Conservation (phyloP, 2,888 invertebrate genomes). For the Invenusta paracnida region DNA sequence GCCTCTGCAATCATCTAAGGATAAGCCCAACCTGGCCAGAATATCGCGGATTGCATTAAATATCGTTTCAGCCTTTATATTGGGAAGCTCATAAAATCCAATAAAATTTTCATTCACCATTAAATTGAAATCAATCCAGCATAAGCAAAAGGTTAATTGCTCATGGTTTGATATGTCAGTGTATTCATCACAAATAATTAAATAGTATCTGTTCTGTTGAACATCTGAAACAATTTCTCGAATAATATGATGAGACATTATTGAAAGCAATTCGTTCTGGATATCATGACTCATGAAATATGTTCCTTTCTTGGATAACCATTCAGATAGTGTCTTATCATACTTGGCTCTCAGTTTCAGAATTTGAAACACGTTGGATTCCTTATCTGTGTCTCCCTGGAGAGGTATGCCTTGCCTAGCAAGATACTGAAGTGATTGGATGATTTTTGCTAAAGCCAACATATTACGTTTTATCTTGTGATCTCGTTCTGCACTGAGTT, state of each 20-base stretch:
- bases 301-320: conserved; percentile 24
- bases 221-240: conserved; percentile 3
- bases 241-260: conserved; percentile 28
- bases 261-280: conserved; percentile 28
- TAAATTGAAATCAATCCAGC: conserved; percentile 15
- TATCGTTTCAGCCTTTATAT: conserved; percentile 28
- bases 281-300: conserved; percentile 28
- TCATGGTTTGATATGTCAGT: conserved; percentile 34
- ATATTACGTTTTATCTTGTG: conserved; percentile 19
- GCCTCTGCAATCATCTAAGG: conserved; percentile 34
- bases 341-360: conserved; percentile 29
- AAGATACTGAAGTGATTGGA: conserved; percentile 20
- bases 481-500: conserved; percentile 23
- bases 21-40: conserved; percentile 21
- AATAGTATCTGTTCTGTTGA: conserved; percentile 12
- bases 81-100: conserved; percentile 26
- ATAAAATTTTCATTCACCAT: conserved; percentile 21
- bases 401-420: conserved; percentile 24
- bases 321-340: conserved; percentile 29
- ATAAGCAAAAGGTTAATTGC: neutral
- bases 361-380: conserved; percentile 32
- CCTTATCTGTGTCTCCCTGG: conserved; percentile 33
- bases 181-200: conserved; percentile 23
- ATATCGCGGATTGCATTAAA: conserved; percentile 24
- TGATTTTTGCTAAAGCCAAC: conserved; percentile 24